Conservation (phyloP, 1,140 invertebrate genomes). For the Calephelis virginiensis region DNA sequence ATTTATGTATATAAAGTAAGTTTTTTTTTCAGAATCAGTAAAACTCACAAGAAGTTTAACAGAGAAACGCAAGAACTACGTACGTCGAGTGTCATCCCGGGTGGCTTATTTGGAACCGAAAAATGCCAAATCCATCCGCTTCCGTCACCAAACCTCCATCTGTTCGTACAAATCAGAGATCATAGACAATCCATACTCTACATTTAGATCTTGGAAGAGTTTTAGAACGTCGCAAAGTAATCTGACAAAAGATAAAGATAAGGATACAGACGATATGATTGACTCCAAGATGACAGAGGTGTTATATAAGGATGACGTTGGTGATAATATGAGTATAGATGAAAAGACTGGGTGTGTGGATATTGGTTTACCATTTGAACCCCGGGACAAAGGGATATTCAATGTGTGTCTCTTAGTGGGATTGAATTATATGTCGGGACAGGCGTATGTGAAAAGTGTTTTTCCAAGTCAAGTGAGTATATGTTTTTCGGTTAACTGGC, state of each 20-base stretch:
- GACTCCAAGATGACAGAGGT: slow-evolving; percentile 60
- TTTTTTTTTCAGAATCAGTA: slow-evolving; percentile 65
- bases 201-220: slow-evolving; percentile 67
- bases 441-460: slow-evolving; percentile 83
- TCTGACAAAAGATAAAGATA: slow-evolving; percentile 42
- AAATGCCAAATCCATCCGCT: slow-evolving; percentile 42
- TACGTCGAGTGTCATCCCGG: slow-evolving; percentile 77
- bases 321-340: slow-evolving; percentile 53
- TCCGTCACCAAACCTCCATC: slow-evolving; percentile 61
- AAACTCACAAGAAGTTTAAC: slow-evolving; percentile 76
- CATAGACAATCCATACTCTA: slow-evolving; percentile 58
- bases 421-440: slow-evolving; percentile 79
- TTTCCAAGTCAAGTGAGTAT: slow-evolving; percentile 81
- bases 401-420: slow-evolving; percentile 83
- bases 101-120: slow-evolving; percentile 56
- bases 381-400: slow-evolving; percentile 77
- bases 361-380: slow-evolving; percentile 56
- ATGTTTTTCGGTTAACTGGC: background rate
- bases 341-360: slow-evolving; percentile 66
- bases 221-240: slow-evolving; percentile 58
- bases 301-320: slow-evolving; percentile 42
- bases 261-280: slow-evolving; percentile 40
- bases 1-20: background rate
- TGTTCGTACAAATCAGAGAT: slow-evolving; percentile 63
- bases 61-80: slow-evolving; percentile 81